These are phyloP conservation scores for Polylopha cassiicola DNA, from an alignment of 2,888 invertebrate species.

Conservation along the genomic window DNA sequence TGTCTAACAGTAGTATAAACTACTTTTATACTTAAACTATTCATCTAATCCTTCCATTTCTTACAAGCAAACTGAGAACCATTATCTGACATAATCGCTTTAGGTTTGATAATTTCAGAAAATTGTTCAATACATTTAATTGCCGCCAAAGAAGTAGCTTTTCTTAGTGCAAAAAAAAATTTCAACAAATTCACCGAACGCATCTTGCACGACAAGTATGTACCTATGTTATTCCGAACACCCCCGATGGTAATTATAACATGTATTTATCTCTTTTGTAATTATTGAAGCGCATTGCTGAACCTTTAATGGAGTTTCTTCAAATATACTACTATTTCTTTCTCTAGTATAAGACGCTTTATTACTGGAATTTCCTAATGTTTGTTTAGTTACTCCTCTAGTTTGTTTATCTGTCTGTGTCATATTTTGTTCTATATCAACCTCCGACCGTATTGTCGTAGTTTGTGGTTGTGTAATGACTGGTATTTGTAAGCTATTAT, in stretches of 20 bases:
- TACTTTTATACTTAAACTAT: slow-evolving; percentile 6
- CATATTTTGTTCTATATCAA: too few species aligned
- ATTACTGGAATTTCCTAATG: too few species aligned
- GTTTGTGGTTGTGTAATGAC: too few species aligned
- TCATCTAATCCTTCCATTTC: slow-evolving; percentile 10
- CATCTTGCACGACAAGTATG: slow-evolving; percentile 25
- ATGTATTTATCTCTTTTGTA: slow-evolving; percentile 20
- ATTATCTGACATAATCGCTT: slow-evolving; percentile 24
- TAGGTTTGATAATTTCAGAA: slow-evolving; percentile 17
- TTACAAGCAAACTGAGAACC: slow-evolving; percentile 22
- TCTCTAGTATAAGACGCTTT: slow-evolving; percentile 16
- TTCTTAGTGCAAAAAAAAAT: neutral
- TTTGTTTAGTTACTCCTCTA: slow-evolving; percentile 10
- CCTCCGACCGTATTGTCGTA: too few species aligned
- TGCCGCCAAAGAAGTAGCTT: slow-evolving; percentile 8
- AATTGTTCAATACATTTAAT: slow-evolving; percentile 16
- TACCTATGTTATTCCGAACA: slow-evolving; percentile 23
- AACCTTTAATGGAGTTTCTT: slow-evolving; percentile 15
- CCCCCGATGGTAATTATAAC: slow-evolving; percentile 26
- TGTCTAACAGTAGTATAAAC: slow-evolving; percentile 26
- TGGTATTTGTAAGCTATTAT: too few species aligned
- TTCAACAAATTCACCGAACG: slow-evolving; percentile 22
- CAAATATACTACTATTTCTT: slow-evolving; percentile 26
- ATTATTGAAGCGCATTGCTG: slow-evolving; percentile 22
- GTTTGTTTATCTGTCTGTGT: too few species aligned